Conservation (phyloP, 2,888 invertebrate genomes). For the Ophion obscuratus region DNA sequence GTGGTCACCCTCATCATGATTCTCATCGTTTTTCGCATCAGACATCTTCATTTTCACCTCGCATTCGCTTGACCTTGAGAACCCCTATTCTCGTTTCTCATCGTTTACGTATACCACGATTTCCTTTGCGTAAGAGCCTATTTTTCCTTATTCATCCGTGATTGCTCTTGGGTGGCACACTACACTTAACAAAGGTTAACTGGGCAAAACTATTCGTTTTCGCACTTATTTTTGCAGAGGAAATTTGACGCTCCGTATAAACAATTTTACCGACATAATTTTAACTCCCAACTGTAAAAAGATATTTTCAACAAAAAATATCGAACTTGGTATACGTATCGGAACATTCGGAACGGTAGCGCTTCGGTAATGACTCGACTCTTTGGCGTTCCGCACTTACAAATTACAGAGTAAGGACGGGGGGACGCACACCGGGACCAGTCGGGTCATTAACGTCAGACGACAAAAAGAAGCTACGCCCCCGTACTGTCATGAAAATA, state of each 20-base stretch:
- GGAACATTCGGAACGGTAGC: neutral
- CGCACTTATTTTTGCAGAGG: too few relatives aligned
- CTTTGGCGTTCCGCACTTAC: neutral
- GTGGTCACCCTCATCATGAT: constrained; percentile 72
- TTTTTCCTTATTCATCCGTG: too few relatives aligned
- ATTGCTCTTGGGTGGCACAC: too few relatives aligned
- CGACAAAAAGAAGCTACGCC: constrained; percentile 68
- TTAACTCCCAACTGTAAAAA: neutral
- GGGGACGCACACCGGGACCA: constrained; percentile 7
- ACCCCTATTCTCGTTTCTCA: neutral
- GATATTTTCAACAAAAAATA: neutral
- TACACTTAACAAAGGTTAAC: too few relatives aligned
- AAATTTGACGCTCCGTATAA: too few relatives aligned
- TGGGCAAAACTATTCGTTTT: too few relatives aligned
- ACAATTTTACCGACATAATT: too few relatives aligned
- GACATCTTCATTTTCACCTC: constrained; percentile 75
- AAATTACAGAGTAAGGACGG: neutral
- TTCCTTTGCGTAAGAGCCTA: neutral
- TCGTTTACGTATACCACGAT: neutral
- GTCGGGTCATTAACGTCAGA: constrained; percentile 70
- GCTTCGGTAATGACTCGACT: neutral
- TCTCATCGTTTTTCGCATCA: constrained; percentile 48
- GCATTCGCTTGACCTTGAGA: constrained; percentile 37
- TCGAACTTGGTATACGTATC: neutral
- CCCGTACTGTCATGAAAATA: constrained; percentile 66